Evolutionary conservation across 2,113 vertebrate species (phyloP).

Genomic region (Mesoclemmys tuberculata): DNA sequence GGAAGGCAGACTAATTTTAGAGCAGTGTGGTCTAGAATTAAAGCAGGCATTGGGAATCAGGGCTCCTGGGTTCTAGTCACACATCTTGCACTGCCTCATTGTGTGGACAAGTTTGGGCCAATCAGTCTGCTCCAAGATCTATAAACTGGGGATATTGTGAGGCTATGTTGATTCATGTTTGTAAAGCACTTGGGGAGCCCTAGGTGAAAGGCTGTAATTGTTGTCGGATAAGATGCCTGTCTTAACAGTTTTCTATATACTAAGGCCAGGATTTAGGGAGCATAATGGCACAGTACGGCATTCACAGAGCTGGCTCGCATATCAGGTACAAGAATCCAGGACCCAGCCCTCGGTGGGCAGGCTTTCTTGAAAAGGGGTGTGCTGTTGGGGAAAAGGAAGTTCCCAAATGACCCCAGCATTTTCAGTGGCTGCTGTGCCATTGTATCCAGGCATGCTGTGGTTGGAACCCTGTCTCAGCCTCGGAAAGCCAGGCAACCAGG

Average conservation of each 20-base stretch:
- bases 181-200: not conserved
- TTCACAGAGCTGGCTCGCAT: not conserved
- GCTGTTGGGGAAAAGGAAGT: not conserved
- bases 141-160: not conserved
- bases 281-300: not conserved
- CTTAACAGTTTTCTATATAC: not conserved
- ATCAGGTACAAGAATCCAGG: not conserved
- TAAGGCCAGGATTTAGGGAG: not conserved
- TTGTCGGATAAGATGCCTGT: not conserved
- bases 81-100: not conserved
- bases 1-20: not conserved
- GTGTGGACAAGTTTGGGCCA: not conserved
- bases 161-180: not conserved
- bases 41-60: no score
- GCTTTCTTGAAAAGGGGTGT: not conserved
- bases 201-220: not conserved
- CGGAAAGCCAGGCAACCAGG: not conserved
- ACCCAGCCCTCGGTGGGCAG: not conserved
- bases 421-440: not conserved
- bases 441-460: not conserved
- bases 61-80: not conserved
- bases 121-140: not conserved
- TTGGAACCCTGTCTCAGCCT: not conserved
- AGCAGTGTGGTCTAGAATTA: not conserved
- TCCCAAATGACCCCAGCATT: not conserved